These are phyloP conservation scores for Lutraria rhynchaena DNA, from an alignment of 1,140 invertebrate genomes.

Conservation along the genomic window DNA sequence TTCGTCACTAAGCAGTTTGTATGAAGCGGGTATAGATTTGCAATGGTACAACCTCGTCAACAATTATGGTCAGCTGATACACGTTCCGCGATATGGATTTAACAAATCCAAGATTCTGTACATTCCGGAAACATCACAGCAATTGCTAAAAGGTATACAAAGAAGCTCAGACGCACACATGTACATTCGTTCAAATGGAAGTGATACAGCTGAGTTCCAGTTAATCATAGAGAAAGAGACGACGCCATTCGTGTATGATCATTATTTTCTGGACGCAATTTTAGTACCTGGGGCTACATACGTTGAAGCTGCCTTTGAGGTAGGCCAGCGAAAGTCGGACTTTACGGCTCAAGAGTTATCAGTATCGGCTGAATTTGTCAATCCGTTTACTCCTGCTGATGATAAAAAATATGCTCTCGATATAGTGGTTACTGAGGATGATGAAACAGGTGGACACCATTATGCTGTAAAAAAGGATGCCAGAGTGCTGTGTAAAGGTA, in stretches of 20 bases:
- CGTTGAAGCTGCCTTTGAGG: constrained; percentile 51
- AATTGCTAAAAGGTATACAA: constrained; percentile 30
- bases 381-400: constrained; percentile 25
- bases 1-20: constrained; percentile 35
- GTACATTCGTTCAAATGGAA: constrained; percentile 15
- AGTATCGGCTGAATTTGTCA: constrained; percentile 33
- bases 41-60: constrained; percentile 44
- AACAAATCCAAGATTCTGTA: constrained; percentile 9
- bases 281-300: constrained; percentile 65
- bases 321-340: constrained; percentile 23
- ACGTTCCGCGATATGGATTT: constrained; percentile 36
- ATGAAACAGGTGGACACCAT: neutral
- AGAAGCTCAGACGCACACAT: constrained; percentile 5
- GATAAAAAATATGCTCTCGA: constrained; percentile 43
- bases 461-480: neutral
- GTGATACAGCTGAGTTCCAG: constrained; percentile 13
- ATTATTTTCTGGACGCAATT: constrained; percentile 43
- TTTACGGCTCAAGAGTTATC: constrained; percentile 1
- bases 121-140: constrained; percentile 33
- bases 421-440: neutral
- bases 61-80: neutral
- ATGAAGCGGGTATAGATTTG: constrained; percentile 45
- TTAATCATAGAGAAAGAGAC: constrained; percentile 23
- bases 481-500: neutral
- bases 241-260: constrained; percentile 62